Evolutionary conservation across 2,113 vertebrate species (phyloP).

Genomic region (Trochalopteron elliotii): DNA sequence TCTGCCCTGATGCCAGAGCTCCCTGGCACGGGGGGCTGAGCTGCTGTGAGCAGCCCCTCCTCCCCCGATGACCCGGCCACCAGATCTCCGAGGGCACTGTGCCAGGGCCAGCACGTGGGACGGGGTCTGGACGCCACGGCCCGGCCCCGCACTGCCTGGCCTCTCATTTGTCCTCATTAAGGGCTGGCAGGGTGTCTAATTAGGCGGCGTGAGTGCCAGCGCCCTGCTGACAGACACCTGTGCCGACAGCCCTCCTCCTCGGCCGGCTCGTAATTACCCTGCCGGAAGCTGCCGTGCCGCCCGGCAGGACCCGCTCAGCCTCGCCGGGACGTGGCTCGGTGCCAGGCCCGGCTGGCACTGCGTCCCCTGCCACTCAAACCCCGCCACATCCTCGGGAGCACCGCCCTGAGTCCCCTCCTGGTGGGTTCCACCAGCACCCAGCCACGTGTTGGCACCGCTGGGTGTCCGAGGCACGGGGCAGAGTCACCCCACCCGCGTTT

Average conservation of each 20-base stretch:
- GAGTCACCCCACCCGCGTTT: fast-evolving
- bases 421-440: fast-evolving
- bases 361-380: fast-evolving
- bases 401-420: fast-evolving
- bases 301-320: constrained; percentile 38
- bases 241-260: constrained; percentile 60
- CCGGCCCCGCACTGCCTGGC: not conserved
- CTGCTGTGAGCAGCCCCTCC: fast-evolving
- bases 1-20: not conserved
- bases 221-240: constrained; percentile 72
- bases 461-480: fast-evolving
- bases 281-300: not conserved
- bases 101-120: not conserved
- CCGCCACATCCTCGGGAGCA: fast-evolving
- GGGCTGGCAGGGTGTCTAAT: constrained; percentile 67
- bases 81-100: fast-evolving
- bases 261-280: constrained; percentile 37
- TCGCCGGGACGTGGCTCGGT: fast-evolving
- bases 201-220: constrained; percentile 56
- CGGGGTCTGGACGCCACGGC: not conserved
- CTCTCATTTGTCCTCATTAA: constrained; percentile 72
- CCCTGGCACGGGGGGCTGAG: not conserved
- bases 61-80: fast-evolving
- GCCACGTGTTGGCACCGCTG: fast-evolving
- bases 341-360: not conserved